A percentile compares a stretch with the other conserved stretches of the same genome.
phyloP scores from a whole-genome alignment of 2,797 vertebrate genomes.

The Falco biarmicus region DNA sequence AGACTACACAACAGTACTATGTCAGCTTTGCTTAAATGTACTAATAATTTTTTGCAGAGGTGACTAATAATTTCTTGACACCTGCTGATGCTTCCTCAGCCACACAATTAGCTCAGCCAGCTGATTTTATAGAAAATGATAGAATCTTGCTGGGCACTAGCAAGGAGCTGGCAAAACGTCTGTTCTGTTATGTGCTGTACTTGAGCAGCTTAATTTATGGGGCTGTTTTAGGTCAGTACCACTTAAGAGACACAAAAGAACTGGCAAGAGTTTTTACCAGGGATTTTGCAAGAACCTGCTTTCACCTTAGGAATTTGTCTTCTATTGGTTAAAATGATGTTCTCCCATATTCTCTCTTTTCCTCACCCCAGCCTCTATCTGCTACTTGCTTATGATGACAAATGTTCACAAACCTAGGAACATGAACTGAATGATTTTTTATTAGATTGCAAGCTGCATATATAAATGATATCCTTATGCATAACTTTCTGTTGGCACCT shows the following conservation, averaged over 20 bases:
- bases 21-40: neutral
- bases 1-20: neutral
- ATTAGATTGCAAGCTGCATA: neutral
- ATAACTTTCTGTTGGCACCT: neutral
- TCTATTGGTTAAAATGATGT: neutral
- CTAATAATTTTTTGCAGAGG: neutral
- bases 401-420: neutral
- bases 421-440: neutral
- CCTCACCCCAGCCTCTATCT: neutral
- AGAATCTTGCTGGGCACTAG: neutral
- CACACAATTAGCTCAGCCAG: neutral
- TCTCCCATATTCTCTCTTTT: neutral
- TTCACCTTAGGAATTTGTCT: neutral
- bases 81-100: neutral
- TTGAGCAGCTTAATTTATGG: conserved; percentile 10
- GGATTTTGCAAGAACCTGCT: neutral
- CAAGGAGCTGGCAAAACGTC: neutral
- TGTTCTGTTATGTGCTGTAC: neutral
- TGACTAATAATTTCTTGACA: neutral
- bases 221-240: neutral
- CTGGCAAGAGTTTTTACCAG: neutral
- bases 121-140: conserved; percentile 18
- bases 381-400: neutral
- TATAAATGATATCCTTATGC: neutral
- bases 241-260: neutral